These are phyloP conservation scores for Anoplius nigerrimus DNA, from an alignment of 2,888 invertebrate genomes.

Conservation along the genomic window DNA sequence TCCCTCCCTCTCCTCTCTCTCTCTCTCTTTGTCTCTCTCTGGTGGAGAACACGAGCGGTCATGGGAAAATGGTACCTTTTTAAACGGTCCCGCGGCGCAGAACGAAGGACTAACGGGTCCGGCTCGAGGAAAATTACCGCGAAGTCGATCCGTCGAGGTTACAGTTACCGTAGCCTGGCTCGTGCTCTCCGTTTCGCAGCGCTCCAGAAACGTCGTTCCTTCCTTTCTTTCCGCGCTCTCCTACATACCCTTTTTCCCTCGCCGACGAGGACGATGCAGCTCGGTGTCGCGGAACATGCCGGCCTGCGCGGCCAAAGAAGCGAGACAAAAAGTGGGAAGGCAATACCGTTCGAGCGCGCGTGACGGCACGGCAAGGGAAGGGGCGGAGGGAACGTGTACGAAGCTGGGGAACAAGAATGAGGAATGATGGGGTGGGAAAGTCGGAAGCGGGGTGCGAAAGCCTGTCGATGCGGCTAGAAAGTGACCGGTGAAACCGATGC, in stretches of 20 bases:
- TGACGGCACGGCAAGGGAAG: slow-evolving; percentile 31
- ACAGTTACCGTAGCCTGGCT: slow-evolving; percentile 52
- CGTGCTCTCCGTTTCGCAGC: slow-evolving; percentile 21
- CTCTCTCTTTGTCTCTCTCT: no score
- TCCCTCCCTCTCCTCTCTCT: no score
- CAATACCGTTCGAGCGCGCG: background rate
- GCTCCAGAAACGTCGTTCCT: slow-evolving; percentile 17
- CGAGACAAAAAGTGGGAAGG: no score
- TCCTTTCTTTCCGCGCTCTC: slow-evolving; percentile 5
- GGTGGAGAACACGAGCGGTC: slow-evolving; percentile 17
- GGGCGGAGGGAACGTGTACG: no score
- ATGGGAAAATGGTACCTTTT: slow-evolving; percentile 54
- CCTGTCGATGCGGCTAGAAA: no score
- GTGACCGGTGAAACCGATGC: no score
- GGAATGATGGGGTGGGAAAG: no score
- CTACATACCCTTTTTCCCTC: background rate
- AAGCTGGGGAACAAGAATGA: no score
- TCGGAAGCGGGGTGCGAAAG: no score
- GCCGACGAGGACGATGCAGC: background rate
- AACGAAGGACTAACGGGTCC: slow-evolving; percentile 52
- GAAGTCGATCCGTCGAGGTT: slow-evolving; percentile 43
- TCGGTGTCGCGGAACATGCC: slow-evolving; percentile 16
- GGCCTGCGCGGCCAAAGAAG: no score
- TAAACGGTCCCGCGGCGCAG: slow-evolving; percentile 42
- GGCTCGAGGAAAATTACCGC: slow-evolving; percentile 51